These are phyloP conservation scores for Drosophila merina DNA, from an alignment of 2,888 invertebrate genomes.

Conservation along the genomic window DNA sequence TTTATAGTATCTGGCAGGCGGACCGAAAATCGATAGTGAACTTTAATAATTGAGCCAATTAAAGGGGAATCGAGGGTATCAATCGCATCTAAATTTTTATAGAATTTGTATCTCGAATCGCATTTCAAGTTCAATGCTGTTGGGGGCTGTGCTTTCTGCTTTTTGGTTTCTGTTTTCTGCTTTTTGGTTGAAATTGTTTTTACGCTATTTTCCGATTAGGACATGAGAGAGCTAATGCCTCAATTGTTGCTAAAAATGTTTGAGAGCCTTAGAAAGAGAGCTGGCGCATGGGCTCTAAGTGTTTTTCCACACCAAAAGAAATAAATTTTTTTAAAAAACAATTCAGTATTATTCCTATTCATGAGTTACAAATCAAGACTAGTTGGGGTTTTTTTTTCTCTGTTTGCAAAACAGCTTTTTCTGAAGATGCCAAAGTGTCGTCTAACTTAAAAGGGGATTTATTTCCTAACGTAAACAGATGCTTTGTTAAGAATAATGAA, in stretches of 20 bases:
- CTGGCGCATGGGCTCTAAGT: slow-evolving; percentile 39
- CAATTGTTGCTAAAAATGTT: slow-evolving; percentile 22
- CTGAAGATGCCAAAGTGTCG: not conserved
- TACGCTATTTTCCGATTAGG: slow-evolving; percentile 28
- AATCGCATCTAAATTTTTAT: not conserved
- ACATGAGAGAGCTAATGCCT: slow-evolving; percentile 34
- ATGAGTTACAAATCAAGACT: too few species aligned
- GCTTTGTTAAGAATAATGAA: slow-evolving; percentile 28
- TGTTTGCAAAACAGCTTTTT: not conserved
- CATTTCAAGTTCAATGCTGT: slow-evolving; percentile 65
- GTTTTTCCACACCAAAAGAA: slow-evolving; percentile 11
- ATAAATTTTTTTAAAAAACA: not conserved
- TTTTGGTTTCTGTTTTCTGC: not conserved
- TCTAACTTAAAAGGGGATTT: not conserved
- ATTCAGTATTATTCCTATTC: too few species aligned
- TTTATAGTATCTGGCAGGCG: slow-evolving; percentile 23
- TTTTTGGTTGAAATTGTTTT: slow-evolving; percentile 17
- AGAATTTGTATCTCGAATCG: slow-evolving; percentile 15
- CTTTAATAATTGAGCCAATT: slow-evolving; percentile 36
- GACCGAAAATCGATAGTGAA: slow-evolving; percentile 42
- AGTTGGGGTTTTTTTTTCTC: not conserved
- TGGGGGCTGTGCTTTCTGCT: slow-evolving; percentile 6
- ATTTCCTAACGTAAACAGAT: slow-evolving; percentile 16
- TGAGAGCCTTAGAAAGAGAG: slow-evolving; percentile 24
- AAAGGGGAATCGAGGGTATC: slow-evolving; percentile 23